phyloP scores from a whole-genome alignment of 1,140 invertebrate genomes.

The Drosophila santomea region DNA sequence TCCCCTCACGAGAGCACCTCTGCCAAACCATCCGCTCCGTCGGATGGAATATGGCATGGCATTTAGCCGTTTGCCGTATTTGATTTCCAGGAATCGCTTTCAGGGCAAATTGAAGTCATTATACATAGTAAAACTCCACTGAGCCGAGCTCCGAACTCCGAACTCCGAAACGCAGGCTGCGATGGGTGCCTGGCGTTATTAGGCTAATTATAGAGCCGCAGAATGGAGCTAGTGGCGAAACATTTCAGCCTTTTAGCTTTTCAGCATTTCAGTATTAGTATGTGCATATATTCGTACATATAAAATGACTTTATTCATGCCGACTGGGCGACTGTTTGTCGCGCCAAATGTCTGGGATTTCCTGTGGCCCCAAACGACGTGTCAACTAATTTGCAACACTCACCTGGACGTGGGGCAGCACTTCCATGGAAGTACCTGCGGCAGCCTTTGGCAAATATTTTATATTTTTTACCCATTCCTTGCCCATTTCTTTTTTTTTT shows the following conservation, averaged over 20 bases:
- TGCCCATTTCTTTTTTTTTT: constrained; percentile 20
- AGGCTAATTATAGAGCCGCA: constrained; percentile 77
- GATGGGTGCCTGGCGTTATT: constrained; percentile 65
- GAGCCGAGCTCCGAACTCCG: constrained; percentile 11
- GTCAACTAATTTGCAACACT: constrained; percentile 83
- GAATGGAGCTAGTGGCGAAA: constrained; percentile 30
- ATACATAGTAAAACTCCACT: constrained; percentile 51
- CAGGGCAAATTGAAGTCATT: constrained; percentile 81
- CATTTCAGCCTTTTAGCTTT: constrained; percentile 63
- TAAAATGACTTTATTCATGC: constrained; percentile 81
- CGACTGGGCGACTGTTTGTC: constrained; percentile 68
- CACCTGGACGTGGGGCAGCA: constrained; percentile 53
- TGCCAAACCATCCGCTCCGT: neutral
- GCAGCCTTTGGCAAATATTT: constrained; percentile 52
- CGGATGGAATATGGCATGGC: constrained; percentile 61
- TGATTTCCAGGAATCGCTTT: constrained; percentile 82
- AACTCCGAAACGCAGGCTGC: constrained; percentile 23
- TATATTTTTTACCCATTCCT: neutral
- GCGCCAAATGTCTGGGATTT: constrained; percentile 61
- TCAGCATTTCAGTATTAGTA: constrained; percentile 30
- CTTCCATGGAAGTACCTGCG: constrained; percentile 79
- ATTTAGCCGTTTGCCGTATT: constrained; percentile 79
- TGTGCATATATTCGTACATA: neutral
- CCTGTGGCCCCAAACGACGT: constrained; percentile 64
- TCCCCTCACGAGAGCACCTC: neutral